Conservation (phyloP, 2,113 vertebrate species). For the Passer domesticus region DNA sequence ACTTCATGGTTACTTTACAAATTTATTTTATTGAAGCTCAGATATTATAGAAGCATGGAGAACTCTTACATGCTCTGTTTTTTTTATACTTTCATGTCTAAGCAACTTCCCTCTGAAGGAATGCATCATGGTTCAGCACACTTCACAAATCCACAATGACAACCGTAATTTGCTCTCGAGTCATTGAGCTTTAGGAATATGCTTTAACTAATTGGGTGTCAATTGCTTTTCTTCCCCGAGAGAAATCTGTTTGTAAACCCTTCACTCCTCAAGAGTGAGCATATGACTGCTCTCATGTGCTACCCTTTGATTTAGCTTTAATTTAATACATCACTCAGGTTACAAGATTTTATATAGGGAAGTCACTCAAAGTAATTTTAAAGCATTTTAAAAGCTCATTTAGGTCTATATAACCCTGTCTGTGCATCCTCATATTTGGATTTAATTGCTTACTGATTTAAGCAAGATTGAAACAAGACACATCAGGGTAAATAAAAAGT, state of each 20-base stretch:
- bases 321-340: conserved; percentile 11
- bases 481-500: not conserved
- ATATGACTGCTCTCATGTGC: not conserved
- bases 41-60: not conserved
- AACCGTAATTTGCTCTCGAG: conserved; percentile 62
- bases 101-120: conserved; percentile 19
- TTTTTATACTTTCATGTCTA: conserved; percentile 19
- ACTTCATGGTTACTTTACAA: not conserved
- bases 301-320: conserved; percentile 52
- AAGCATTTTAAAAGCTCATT: not conserved
- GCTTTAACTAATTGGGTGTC: conserved; percentile 65
- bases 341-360: conserved; percentile 3
- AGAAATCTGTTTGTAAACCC: conserved; percentile 60
- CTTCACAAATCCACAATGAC: conserved; percentile 54
- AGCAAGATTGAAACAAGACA: not conserved
- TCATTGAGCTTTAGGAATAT: conserved; percentile 54
- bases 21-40: not conserved
- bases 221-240: conserved; percentile 61
- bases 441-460: conserved; percentile 7
- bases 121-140: conserved; percentile 30
- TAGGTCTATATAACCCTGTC: not conserved
- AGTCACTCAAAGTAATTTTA: not conserved
- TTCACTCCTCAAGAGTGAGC: conserved; percentile 30
- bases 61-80: not conserved
- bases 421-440: not conserved